Conservation (phyloP, 92 coral and sea anemone species). For the Chrysogorgia sp. region DNA sequence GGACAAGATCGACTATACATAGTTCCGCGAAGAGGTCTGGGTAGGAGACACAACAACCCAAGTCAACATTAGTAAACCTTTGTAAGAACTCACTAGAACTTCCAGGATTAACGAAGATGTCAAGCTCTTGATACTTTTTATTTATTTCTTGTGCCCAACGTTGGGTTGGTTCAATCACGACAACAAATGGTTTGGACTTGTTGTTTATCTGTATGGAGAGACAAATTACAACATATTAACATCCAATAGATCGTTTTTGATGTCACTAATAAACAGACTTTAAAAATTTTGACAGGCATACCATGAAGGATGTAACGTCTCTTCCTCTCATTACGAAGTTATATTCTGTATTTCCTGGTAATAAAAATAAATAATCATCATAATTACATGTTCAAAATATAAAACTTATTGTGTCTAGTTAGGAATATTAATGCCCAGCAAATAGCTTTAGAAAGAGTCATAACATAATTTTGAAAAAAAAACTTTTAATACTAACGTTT, state of each 20-base stretch:
- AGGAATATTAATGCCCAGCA: no score
- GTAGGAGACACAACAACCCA: no score
- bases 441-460: no score
- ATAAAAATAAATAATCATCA: not conserved
- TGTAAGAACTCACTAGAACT: constrained; percentile 61
- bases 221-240: not conserved
- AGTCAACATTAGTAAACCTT: no score
- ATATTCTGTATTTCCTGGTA: not conserved
- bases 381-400: no score
- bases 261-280: not conserved
- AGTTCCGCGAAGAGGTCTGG: no score
- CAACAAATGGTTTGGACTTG: constrained; percentile 47
- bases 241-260: no score
- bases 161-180: constrained; percentile 65
- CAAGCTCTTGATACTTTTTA: constrained; percentile 44
- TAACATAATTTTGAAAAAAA: no score
- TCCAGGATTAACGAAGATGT: constrained; percentile 72
- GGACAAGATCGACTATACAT: not conserved
- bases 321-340: constrained; percentile 38
- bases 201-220: constrained; percentile 51
- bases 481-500: no score
- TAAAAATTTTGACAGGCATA: not conserved
- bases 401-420: no score
- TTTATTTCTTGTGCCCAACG: constrained; percentile 58
- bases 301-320: constrained; percentile 58